Conservation (phyloP, 2,797 vertebrate species). For the Ctenopoma kingsleyae region DNA sequence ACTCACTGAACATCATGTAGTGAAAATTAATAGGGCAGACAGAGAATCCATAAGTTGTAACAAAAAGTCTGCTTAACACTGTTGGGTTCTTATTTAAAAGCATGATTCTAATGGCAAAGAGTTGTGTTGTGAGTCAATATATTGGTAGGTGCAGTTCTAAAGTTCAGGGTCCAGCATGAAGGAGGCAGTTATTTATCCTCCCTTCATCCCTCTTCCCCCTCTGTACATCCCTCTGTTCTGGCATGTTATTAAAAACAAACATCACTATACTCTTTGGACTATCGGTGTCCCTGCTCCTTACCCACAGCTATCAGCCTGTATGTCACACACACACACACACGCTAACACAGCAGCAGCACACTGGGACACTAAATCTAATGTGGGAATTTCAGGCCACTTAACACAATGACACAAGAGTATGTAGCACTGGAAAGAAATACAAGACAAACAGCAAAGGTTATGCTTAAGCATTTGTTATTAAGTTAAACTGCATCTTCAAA, state of each 20-base stretch:
- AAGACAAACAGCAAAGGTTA: neutral
- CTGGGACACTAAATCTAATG: slow-evolving; percentile 37
- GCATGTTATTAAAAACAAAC: slow-evolving; percentile 82
- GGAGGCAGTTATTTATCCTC: slow-evolving; percentile 62
- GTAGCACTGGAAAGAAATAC: neutral
- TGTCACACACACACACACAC: slow-evolving; percentile 6
- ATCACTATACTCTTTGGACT: slow-evolving; percentile 62
- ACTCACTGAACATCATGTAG: neutral
- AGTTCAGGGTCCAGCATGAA: slow-evolving; percentile 27
- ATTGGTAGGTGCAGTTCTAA: slow-evolving; percentile 36
- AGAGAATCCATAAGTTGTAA: neutral
- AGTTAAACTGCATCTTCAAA: neutral
- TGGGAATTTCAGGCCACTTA: slow-evolving; percentile 47
- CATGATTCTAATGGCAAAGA: slow-evolving; percentile 2
- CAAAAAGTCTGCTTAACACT: slow-evolving; percentile 1
- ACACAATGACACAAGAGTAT: slow-evolving; percentile 23
- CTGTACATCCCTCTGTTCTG: slow-evolving; percentile 59
- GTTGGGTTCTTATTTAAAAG: slow-evolving; percentile 2
- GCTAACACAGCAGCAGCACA: neutral
- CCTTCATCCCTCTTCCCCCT: slow-evolving; percentile 44
- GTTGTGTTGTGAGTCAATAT: slow-evolving; percentile 33
- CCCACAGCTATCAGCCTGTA: slow-evolving; percentile 30
- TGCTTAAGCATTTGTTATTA: neutral
- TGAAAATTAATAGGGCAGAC: slow-evolving; percentile 13
- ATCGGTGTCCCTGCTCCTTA: slow-evolving; percentile 35